A percentile compares a stretch with the other conserved stretches of the same genome.
phyloP scores from a whole-genome alignment of 2,888 invertebrate species.

The Drosophila hamatofila region DNA sequence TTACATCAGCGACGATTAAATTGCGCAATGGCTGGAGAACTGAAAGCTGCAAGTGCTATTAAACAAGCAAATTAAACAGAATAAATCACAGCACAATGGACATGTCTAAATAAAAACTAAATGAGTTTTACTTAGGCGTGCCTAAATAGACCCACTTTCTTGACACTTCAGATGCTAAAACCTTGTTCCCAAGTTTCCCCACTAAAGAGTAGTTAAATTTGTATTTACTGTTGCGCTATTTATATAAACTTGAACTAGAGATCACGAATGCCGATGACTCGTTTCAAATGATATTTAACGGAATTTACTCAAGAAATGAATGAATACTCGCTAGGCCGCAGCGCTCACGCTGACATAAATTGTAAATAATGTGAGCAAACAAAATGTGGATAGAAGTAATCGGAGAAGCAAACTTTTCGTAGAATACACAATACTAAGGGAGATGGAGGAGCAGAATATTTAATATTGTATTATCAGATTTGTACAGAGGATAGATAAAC shows the following conservation, averaged over 20 bases:
- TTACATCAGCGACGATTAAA: conserved; percentile 32
- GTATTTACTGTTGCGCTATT: neutral
- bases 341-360: conserved; percentile 54
- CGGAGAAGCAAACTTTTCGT: conserved; percentile 23
- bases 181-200: neutral
- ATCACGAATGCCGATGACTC: conserved; percentile 5
- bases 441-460: neutral
- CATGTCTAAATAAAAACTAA: conserved; percentile 6
- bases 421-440: neutral
- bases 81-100: conserved; percentile 18
- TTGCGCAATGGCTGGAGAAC: conserved; percentile 31
- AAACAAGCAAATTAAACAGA: conserved; percentile 31
- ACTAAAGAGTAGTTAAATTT: neutral
- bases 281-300: conserved; percentile 24
- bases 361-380: conserved; percentile 73
- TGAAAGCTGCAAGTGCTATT: conserved; percentile 23
- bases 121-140: neutral
- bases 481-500: neutral
- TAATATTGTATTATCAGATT: conserved; percentile 2
- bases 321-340: conserved; percentile 19
- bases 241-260: neutral
- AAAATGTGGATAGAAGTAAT: conserved; percentile 48
- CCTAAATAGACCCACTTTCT: neutral
- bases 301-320: conserved; percentile 46
- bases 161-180: neutral